Base-by-base conservation (phyloP, 2,797 vertebrate species). In the Scleropages formosus region DNA sequence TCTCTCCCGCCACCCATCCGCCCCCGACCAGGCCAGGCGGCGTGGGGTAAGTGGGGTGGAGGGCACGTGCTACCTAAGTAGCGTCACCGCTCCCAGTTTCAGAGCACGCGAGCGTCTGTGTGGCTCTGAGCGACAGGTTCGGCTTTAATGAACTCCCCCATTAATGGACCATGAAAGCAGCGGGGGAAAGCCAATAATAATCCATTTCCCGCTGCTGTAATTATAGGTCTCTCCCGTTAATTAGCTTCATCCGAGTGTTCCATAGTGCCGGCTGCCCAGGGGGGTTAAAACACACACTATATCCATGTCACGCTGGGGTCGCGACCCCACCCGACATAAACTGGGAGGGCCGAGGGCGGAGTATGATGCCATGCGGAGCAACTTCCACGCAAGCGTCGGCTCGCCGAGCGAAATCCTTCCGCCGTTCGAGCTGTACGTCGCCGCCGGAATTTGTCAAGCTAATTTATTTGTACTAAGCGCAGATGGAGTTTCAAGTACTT, bases 141-240 rank as follows among this genome's bases (percentile, higher is more conserved):
- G 77, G 83, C 82, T 86, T 89, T 89, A 90, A 92, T 86, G 85
- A 78, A 80, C 81, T 65, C 64, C 77, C 79, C 81, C 82, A 85
- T 87, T 91, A 91, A 91, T 88, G 86, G 83, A 87, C 82, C 84
- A 83, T 77, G 80, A 81, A 81, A 75, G 78, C 84, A 87, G 85
- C 83, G 49, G 86, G 75, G 47, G 85, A 86, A 86, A 88, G 85
- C 86, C 89, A 88, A 88, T 85, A 87, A 89, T 90, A 91, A 91
- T 92, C 89, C 86, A 91, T 92, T 91, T 89, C 87, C 89, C 87
- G 85, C 89, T 83, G 89, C 87, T 89, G 90, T 91, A 91, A 92
- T 93, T 91, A 90, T 87, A 86, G 85, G 82, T 87, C 88, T 90
- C 85, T 88, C 82, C 84, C 85, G 88, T 92, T 91, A 92, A 92